Conservation (phyloP, 2,888 invertebrate species). For the Crossocerus cetratus region DNA sequence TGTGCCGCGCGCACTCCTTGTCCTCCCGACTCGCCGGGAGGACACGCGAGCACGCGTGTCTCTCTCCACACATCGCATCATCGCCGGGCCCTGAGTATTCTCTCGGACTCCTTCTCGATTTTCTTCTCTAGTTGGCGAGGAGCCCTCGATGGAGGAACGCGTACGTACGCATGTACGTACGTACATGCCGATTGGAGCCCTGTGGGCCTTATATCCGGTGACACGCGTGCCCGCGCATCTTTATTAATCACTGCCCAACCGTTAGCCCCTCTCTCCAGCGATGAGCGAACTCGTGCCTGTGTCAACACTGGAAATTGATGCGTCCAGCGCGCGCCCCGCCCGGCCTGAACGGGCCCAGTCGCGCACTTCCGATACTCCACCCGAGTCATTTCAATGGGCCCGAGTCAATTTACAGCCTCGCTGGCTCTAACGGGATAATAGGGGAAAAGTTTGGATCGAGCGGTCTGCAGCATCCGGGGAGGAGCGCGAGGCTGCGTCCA, state of each 20-base stretch:
- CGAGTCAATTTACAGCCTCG: too few relatives aligned
- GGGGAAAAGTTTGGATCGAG: too few relatives aligned
- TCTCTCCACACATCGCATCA: slow-evolving; percentile 22
- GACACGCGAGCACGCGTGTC: slow-evolving; percentile 40
- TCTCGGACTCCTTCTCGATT: neutral
- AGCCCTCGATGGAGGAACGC: slow-evolving; percentile 40
- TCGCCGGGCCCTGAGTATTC: slow-evolving; percentile 7
- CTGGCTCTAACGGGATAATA: too few relatives aligned
- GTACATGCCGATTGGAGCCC: slow-evolving; percentile 45
- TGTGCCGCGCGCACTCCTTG: slow-evolving; percentile 3
- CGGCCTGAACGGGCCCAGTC: too few relatives aligned
- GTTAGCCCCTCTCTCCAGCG: slow-evolving; percentile 61
- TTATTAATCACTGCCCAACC: slow-evolving; percentile 74
- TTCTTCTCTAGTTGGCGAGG: slow-evolving; percentile 38
- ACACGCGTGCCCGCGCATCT: slow-evolving; percentile 74
- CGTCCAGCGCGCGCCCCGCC: slow-evolving; percentile 2
- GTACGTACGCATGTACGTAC: slow-evolving; percentile 15
- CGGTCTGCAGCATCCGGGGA: too few relatives aligned
- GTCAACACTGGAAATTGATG: slow-evolving; percentile 50
- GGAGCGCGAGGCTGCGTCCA: too few relatives aligned
- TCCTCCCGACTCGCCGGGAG: slow-evolving; percentile 3
- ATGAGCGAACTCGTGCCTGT: too few relatives aligned
- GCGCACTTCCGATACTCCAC: too few relatives aligned
- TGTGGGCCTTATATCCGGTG: slow-evolving; percentile 74
- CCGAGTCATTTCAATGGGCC: too few relatives aligned